Evolutionary conservation across 2,113 vertebrate genomes (phyloP), one percentile per base, ranked within the genome.

Genomic region (Xyliphius kryptos): DNA sequence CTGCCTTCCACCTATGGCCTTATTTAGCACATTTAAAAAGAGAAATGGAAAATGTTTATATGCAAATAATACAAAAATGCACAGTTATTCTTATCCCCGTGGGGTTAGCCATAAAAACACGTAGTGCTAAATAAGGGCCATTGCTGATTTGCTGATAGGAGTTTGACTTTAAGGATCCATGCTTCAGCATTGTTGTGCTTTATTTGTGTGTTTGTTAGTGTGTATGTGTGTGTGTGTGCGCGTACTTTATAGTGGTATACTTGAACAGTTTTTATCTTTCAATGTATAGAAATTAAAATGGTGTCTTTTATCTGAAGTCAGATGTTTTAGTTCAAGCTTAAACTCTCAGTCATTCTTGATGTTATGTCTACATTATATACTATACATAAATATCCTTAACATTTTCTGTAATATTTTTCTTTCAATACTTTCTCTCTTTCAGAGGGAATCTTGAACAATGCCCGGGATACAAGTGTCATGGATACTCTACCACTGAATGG

Each of bases 401-500:
- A n/a, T n/a, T n/a, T n/a, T n/a, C n/a, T n/a, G n/a, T n/a, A n/a
- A n/a, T n/a, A n/a, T n/a, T n/a, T n/a, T n/a, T n/a, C n/a, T n/a
- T n/a, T n/a, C n/a, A n/a, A n/a, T n/a, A n/a, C n/a, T n/a, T n/a
- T n/a, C n/a, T n/a, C n/a, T n/a, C 83, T 91, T 91, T 82, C 94
- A 99, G 96, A 99, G 94, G 95, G 93, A 91, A 92, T 97, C 87
- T 92, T 99, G 94, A 98, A 98, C 94, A 99, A 97, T 97, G 94
- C 95, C 92, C 94, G 95, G 93, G 96, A 99, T 95, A 93, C 95
- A 97, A 98, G 92, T 98, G 93, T 95, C 92, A 99, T 96, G 96
- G 96, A 98, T 99, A 99, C 96, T 97, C 96, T 99, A 99, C 96
- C 94, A 95, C 96, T 99, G 93, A 99, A 99, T 99, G 96, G 96